Evolutionary conservation across 2,797 vertebrate genomes (phyloP).

Genomic region (Pipistrellus nathusii): DNA sequence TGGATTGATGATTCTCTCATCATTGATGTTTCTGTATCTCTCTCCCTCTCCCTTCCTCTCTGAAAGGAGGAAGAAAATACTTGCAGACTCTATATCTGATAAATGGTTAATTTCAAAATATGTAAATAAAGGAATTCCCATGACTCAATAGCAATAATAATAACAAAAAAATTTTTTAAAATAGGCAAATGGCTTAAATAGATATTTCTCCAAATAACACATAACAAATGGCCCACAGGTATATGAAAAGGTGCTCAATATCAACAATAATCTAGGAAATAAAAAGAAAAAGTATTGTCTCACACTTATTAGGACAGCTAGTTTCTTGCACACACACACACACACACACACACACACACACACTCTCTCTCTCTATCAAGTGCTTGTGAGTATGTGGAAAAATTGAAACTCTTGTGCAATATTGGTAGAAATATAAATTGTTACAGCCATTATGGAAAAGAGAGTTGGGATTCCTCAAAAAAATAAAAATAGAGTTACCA

Average conservation of each 20-base stretch:
- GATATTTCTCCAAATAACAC: not conserved
- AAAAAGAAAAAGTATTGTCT: not conserved
- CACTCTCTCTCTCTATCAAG: not conserved
- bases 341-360: not conserved
- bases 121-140: not conserved
- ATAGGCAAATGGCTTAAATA: not conserved
- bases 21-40: no score
- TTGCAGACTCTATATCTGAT: not conserved
- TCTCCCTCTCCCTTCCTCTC: no score
- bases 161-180: not conserved
- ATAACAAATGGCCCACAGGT: not conserved
- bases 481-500: not conserved
- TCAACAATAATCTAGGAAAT: not conserved
- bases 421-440: not conserved
- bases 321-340: not conserved
- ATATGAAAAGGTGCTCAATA: not conserved
- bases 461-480: not conserved
- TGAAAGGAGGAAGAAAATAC: not conserved
- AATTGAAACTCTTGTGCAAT: not conserved
- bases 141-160: not conserved
- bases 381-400: not conserved
- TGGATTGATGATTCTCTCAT: no score
- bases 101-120: not conserved
- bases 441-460: not conserved
- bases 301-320: not conserved